These are phyloP conservation scores for Emmelina monodactyla DNA, from an alignment of 2,888 invertebrate genomes.

Conservation along the genomic window DNA sequence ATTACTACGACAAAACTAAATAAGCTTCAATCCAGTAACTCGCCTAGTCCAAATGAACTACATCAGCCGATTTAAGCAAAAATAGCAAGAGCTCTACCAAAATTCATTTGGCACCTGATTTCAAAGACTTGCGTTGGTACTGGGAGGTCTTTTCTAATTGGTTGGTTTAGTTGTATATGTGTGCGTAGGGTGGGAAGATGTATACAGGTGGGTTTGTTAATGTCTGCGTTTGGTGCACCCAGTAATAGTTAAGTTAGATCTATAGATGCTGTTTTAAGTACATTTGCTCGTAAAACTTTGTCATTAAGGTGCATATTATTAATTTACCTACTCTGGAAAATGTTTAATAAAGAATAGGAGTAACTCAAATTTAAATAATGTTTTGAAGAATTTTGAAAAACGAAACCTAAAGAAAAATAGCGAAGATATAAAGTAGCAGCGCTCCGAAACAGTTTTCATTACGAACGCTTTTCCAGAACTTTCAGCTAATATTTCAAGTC, in stretches of 20 bases:
- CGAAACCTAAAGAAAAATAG: too few species aligned
- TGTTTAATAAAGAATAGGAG: not conserved
- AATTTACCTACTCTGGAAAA: not conserved
- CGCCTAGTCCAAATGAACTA: too few species aligned
- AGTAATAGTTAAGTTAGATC: constrained; percentile 13
- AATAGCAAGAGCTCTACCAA: constrained; percentile 21
- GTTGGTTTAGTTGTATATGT: constrained; percentile 23
- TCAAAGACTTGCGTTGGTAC: constrained; percentile 13
- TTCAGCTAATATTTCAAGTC: too few species aligned
- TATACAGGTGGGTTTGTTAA: constrained; percentile 25
- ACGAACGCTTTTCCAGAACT: too few species aligned
- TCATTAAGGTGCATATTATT: too few species aligned
- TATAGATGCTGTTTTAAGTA: constrained; percentile 2
- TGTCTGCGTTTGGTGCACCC: constrained; percentile 31
- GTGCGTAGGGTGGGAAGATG: constrained; percentile 28
- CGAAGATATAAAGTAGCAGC: too few species aligned
- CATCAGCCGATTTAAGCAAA: too few species aligned
- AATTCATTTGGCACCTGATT: constrained; percentile 17
- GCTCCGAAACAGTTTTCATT: too few species aligned
- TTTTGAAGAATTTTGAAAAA: too few species aligned
- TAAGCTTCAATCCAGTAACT: too few species aligned
- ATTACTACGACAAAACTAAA: too few species aligned
- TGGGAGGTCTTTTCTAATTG: constrained; percentile 19
- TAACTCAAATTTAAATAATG: not conserved
- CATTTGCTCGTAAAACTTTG: too few species aligned